Conservation (phyloP, 2,113 vertebrate species). For the Crypturellus undulatus region DNA sequence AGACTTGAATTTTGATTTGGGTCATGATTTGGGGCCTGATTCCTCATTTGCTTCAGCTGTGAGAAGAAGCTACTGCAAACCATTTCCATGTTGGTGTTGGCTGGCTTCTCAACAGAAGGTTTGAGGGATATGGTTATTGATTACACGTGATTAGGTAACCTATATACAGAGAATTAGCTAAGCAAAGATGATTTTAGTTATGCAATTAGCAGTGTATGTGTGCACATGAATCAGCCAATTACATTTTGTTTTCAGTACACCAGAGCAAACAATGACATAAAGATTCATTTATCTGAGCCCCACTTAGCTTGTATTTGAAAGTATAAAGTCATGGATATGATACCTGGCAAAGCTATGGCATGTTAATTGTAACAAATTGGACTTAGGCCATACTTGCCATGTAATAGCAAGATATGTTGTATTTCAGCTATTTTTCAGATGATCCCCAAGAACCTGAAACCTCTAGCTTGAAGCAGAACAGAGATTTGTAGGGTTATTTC, state of each 20-base stretch:
- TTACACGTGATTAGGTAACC: neutral
- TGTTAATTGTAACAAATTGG: neutral
- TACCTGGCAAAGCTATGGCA: neutral
- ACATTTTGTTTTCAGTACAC: neutral
- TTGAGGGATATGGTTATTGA: neutral
- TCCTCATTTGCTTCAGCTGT: neutral
- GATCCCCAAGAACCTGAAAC: neutral
- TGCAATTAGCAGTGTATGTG: neutral
- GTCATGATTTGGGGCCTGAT: fast-evolving
- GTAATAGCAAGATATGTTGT: neutral
- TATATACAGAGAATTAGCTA: neutral
- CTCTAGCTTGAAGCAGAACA: neutral
- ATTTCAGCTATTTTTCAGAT: neutral
- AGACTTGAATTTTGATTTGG: neutral
- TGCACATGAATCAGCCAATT: neutral
- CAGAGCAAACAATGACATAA: neutral
- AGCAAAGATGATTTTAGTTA: neutral
- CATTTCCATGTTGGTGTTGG: fast-evolving
- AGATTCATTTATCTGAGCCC: neutral
- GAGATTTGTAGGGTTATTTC: neutral
- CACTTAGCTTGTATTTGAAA: neutral
- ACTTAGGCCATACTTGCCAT: neutral
- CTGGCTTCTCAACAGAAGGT: neutral
- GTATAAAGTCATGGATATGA: neutral
- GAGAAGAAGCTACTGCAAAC: neutral